phyloP scores from a whole-genome alignment of 2,888 invertebrate species.

The Tenthredo distinguenda region DNA sequence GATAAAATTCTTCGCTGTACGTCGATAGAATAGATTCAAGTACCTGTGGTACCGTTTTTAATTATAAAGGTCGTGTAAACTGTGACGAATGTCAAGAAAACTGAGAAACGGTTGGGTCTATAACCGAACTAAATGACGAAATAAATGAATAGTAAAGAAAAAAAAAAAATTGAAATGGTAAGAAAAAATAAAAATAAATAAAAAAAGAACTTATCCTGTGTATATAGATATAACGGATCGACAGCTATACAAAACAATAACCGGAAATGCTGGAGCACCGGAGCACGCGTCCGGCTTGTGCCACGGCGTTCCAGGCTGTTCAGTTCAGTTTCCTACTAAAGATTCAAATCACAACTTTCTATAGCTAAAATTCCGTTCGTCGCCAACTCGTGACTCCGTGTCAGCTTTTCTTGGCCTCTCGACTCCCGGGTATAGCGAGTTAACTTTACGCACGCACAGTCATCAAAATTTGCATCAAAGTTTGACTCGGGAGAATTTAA shows the following conservation, averaged over 20 bases:
- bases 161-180: not conserved
- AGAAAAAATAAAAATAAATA: not conserved
- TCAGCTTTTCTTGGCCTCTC: conserved; percentile 25
- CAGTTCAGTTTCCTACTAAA: conserved; percentile 32
- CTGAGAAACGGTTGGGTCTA: not conserved
- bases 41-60: not conserved
- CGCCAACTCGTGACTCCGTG: conserved; percentile 9
- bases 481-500: conserved; percentile 30
- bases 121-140: not conserved
- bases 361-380: conserved; percentile 36
- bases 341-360: conserved; percentile 41
- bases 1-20: not conserved
- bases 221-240: not conserved
- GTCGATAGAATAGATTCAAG: not conserved
- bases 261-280: conserved; percentile 45
- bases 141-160: not conserved
- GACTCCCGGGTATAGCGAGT: not conserved
- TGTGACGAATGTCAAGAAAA: no score
- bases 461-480: conserved; percentile 28
- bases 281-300: conserved; percentile 52
- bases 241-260: conserved; percentile 44
- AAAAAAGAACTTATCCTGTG: not conserved
- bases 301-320: conserved; percentile 40
- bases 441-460: conserved; percentile 42
- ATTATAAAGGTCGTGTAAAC: not conserved